phyloP scores from a whole-genome alignment of 2,113 vertebrate genomes.

The Cynoglossus semilaevis region DNA sequence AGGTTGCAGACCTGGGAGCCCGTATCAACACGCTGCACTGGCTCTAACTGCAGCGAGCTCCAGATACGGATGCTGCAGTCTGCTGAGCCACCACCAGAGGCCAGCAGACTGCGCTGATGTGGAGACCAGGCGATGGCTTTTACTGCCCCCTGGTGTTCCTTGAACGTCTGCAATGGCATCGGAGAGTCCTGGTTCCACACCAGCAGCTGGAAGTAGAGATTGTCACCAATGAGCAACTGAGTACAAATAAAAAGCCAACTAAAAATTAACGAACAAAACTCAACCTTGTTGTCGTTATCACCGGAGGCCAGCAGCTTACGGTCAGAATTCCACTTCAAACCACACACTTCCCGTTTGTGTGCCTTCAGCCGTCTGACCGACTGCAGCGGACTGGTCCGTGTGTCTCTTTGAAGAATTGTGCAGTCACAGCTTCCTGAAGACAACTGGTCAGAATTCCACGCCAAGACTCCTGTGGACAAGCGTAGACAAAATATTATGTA shows the following conservation, averaged over 20 bases:
- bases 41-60: constrained; percentile 96
- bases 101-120: constrained; percentile 93
- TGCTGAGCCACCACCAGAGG: constrained; percentile 90
- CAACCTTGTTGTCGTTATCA: constrained; percentile 97
- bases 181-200: constrained; percentile 98
- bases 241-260: too few species aligned
- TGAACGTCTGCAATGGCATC: constrained; percentile 94
- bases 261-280: neutral
- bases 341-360: constrained; percentile 96
- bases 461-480: constrained; percentile 84
- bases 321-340: constrained; percentile 98
- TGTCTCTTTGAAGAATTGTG: constrained; percentile 94
- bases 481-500: neutral
- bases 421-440: constrained; percentile 94
- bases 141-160: constrained; percentile 94
- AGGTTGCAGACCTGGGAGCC: constrained; percentile 98
- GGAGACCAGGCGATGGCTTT: constrained; percentile 99
- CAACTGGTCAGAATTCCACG: constrained; percentile 97
- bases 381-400: constrained; percentile 89
- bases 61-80: constrained; percentile 99
- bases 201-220: constrained; percentile 77
- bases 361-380: constrained; percentile 94
- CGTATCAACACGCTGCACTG: constrained; percentile 94
- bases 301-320: constrained; percentile 96
- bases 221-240: neutral